Evolutionary conservation across 92 coral and sea anemone species (phyloP).

Genomic region (Umimayanthus chanpuru): DNA sequence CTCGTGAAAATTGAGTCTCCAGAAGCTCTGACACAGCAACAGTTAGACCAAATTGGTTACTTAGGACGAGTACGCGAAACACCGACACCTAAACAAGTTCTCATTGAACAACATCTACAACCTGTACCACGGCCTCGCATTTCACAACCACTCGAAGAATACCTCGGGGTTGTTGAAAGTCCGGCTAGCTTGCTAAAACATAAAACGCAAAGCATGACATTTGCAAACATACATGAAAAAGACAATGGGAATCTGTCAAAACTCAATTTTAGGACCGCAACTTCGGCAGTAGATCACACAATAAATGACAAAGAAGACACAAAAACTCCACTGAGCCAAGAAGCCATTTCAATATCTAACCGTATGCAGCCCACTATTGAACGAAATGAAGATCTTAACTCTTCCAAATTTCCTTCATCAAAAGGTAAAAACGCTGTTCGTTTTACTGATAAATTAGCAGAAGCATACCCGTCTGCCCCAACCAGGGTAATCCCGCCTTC

Average conservation of each 20-base stretch:
- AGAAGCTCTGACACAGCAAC: background rate
- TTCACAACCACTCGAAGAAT: background rate
- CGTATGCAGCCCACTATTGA: background rate
- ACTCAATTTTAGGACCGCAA: background rate
- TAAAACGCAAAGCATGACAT: too few species aligned
- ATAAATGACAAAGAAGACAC: background rate
- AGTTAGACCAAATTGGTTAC: background rate
- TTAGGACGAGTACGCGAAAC: conserved; percentile 4
- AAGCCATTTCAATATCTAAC: background rate
- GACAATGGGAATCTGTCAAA: background rate
- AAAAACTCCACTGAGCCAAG: background rate
- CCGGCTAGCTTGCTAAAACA: background rate
- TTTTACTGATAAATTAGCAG: background rate
- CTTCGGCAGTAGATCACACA: background rate
- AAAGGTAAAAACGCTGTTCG: background rate
- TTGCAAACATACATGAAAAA: background rate
- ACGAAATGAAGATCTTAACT: background rate
- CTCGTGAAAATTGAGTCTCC: background rate
- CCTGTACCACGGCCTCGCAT: background rate
- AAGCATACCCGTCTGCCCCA: background rate
- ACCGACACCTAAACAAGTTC: background rate
- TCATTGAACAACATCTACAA: background rate
- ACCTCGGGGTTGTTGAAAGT: background rate
- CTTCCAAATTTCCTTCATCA: background rate
- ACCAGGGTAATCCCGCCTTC: background rate